Evolutionary conservation across 2,113 vertebrate genomes (phyloP).

Genomic region (Fukomys damarensis): DNA sequence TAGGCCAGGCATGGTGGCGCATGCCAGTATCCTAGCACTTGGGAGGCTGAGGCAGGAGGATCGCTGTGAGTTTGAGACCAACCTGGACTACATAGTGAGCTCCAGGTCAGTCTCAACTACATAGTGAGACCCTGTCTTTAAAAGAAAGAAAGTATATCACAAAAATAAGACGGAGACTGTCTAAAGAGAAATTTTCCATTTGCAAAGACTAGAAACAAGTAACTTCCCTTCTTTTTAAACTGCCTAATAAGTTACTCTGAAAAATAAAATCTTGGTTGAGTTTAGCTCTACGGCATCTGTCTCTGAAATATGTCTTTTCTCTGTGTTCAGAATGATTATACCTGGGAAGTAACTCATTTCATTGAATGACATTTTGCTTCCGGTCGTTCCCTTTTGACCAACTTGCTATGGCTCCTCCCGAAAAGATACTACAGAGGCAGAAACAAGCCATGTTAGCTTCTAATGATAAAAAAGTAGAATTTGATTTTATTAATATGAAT

Average conservation of each 20-base stretch:
- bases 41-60: too few species aligned
- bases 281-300: neutral
- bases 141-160: neutral
- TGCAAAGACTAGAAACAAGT: conserved; percentile 7
- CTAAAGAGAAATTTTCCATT: neutral
- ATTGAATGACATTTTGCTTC: neutral
- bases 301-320: conserved; percentile 20
- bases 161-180: neutral
- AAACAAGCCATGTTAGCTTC: conserved; percentile 25
- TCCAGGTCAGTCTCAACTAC: too few species aligned
- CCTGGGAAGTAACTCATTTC: neutral
- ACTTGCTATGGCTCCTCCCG: neutral
- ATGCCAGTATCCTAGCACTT: too few species aligned
- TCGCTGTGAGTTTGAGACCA: too few species aligned
- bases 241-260: neutral
- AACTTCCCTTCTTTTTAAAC: neutral
- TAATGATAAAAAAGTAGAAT: conserved; percentile 27
- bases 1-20: too few species aligned
- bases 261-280: neutral
- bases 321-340: neutral
- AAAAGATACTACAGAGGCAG: neutral
- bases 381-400: neutral
- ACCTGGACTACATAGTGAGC: too few species aligned
- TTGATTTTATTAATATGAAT: conserved; percentile 68
- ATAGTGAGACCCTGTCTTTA: too few species aligned